Evolutionary conservation across 2,888 invertebrate genomes (phyloP), one percentile per base, ranked within the genome.

Genomic region (Drosophila emarginata): DNA sequence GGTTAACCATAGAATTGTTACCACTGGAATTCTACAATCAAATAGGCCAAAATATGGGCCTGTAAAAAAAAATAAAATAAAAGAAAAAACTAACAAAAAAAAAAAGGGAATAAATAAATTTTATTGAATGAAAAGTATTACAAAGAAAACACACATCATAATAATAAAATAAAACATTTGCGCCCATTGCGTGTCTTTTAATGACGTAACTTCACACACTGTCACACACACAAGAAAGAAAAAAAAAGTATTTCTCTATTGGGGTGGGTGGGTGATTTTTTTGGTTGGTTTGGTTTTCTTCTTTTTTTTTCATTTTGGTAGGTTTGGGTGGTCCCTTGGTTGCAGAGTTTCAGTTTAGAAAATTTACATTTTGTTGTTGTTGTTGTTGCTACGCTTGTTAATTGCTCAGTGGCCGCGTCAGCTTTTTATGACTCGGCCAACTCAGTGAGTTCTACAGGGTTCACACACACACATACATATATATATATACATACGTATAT

Each of bases 131-230:
- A 65, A 56, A 61, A 45, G 45, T 14, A 45, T 45, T 37, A 14
- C 32, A 51, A 53, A 52, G 7, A 39, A 37, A 60, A 61, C 60
- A 50, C 37, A 57, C 52, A 61, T 51, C 37, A 71, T 75, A 67
- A 67, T 74, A 86, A 87, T 84, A 75, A 81, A 82, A 87, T 78
- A 72, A 81, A 75, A 85, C 72, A 70, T 70, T 82, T 80, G 71
- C 60, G 72, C 57, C 45, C 81, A 78, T 83, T 83, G 88, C 83
- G 88, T 83, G 88, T 88, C 83, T 76, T 72, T 59, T 72, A 82
- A 83, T 83, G 83, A 83, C 83, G 83, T 88, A 83, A 83, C 85
- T 85, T 53, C 56, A 50, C 45, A 50, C 52, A 45, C 65, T 51
- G 15, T 36, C 56, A 61, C n/a, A 37, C 26, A 68, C 39, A 28